Evolutionary conservation across 2,888 invertebrate genomes (phyloP).

Genomic region (Tipula vernalis): DNA sequence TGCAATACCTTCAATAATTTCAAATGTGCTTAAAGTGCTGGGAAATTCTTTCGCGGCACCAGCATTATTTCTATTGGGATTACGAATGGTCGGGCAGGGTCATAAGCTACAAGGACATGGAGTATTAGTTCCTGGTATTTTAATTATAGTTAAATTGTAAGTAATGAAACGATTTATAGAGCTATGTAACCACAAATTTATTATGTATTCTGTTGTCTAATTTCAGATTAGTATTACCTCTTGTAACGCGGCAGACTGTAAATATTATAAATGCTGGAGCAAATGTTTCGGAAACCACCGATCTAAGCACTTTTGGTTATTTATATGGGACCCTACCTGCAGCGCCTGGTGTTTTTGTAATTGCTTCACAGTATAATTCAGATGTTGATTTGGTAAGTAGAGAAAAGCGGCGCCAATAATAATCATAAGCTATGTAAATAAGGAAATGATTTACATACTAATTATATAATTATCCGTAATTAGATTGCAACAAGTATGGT

Average conservation of each 20-base stretch:
- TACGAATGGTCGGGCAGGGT: constrained; percentile 86
- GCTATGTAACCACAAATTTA: no score
- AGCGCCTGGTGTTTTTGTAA: constrained; percentile 92
- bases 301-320: constrained; percentile 85
- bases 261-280: constrained; percentile 57
- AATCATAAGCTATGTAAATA: background rate
- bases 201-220: constrained; percentile 9
- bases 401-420: background rate
- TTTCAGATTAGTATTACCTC: constrained; percentile 62
- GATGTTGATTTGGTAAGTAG: constrained; percentile 70
- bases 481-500: constrained; percentile 91
- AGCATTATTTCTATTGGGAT: constrained; percentile 79
- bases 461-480: constrained; percentile 20
- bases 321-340: constrained; percentile 92
- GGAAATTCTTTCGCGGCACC: constrained; percentile 85
- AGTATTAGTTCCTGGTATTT: constrained; percentile 68
- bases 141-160: constrained; percentile 83
- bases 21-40: constrained; percentile 62
- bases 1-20: constrained; percentile 59
- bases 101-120: constrained; percentile 64
- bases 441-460: background rate
- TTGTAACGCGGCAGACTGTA: constrained; percentile 76
- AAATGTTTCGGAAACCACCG: constrained; percentile 60
- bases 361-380: constrained; percentile 74
- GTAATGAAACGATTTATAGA: constrained; percentile 24